Conservation (phyloP, 2,888 invertebrate genomes). For the Crocallis elinguaria region DNA sequence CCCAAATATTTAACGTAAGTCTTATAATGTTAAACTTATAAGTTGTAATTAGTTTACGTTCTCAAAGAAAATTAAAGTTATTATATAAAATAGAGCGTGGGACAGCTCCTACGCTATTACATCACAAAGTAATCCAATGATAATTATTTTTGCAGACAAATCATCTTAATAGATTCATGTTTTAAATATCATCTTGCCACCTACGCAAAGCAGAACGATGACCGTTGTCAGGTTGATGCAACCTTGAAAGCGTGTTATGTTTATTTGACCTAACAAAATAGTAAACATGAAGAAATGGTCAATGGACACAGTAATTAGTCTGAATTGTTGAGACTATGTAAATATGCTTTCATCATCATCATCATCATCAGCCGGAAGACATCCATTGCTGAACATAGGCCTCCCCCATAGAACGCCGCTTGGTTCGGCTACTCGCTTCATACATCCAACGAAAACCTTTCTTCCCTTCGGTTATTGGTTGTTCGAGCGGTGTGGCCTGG, state of each 20-base stretch:
- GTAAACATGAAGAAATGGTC: constrained; percentile 6
- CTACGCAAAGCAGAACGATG: constrained; percentile 53
- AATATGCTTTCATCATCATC: no score
- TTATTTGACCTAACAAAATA: constrained; percentile 36
- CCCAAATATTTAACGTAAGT: no score
- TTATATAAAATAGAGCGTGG: constrained; percentile 40
- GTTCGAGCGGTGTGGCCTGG: no score
- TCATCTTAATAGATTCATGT: constrained; percentile 35
- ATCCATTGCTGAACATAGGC: no score
- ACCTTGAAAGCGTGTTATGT: constrained; percentile 50
- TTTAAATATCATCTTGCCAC: constrained; percentile 48
- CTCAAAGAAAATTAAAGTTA: constrained; percentile 11
- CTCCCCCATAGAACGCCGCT: no score
- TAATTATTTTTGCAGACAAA: constrained; percentile 44
- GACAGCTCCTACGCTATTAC: constrained; percentile 41
- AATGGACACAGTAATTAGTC: no score
- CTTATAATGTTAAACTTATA: no score
- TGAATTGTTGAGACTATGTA: no score
- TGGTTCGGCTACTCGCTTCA: no score
- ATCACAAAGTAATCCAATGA: constrained; percentile 35
- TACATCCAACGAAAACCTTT: no score
- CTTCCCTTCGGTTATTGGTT: no score
- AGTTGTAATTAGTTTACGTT: neutral
- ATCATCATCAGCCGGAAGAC: no score
- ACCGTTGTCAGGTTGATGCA: constrained; percentile 45